Base-by-base conservation (phyloP, 2,888 invertebrate species). In the Opisthograptis luteolata region DNA sequence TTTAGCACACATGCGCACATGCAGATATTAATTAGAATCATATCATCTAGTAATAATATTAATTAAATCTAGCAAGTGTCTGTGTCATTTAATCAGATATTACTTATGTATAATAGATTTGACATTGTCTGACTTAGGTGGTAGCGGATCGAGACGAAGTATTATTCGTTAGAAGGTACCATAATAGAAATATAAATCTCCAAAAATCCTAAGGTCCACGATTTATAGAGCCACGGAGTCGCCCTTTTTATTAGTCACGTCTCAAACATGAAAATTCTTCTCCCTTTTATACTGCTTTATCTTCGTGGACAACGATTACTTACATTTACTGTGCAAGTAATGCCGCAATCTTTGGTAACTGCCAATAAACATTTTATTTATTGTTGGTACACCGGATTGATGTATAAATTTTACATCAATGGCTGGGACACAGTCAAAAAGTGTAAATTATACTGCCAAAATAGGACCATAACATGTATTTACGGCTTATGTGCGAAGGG, bases 101-200 rank as follows among this genome's bases (percentile, higher is more conserved):
- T 30, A 20, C 19, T 30, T n/a, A n/a, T n/a, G 22, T 0, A 22
- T 30, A 13, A 1, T 9, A 25, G 2, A 9, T 9, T 25, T 25
- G 25, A 25, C 25, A 28, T 9, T 19, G 7, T 10, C 28, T 14
- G 7, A 27, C 13, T 30, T 15, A 7, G 9, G 5, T 14, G 27
- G 9, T n/a, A n/a, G n/a, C n/a, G n/a, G n/a, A 36, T 52, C 47
- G 12, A 55, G 42, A 35, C 48, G 52, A 49, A n/a, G 65, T 64
- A 69, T 68, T 59, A 68, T 69, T 56, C 55, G 62, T 62, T 61
- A 64, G 64, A 66, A 68, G 63, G 66, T 48, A 62, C 63, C 65
- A 55, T 84, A 83, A 84, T 80, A 83, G 81, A 85, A 84, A 84
- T 79, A 84, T 84, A 85, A 84, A 84, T 85, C 82, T 81, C 66